Base-by-base conservation (phyloP, 2,113 vertebrate genomes). In the Rhynchomys soricoides region DNA sequence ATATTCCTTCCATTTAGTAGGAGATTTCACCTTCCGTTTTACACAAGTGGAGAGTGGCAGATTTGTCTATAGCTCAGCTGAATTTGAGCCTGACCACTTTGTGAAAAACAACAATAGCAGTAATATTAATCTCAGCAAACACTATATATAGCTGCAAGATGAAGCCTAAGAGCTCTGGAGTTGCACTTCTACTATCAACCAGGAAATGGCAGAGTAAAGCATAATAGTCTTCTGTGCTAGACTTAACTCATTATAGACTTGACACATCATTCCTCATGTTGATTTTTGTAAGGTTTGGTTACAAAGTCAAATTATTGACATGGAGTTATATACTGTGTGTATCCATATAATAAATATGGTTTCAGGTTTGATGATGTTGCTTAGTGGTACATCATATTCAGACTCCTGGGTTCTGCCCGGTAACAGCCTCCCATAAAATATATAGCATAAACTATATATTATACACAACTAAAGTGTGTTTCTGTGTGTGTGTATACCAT, bases 141-240 rank as follows among this genome's bases (percentile, higher is more conserved):
- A 40, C 13, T 4, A 11, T 16, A 55, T 4, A 11, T 16, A 55
- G 48, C 31, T 45, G 26, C 45, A 64, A 89, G 73, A 75, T 15
- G 17, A 78, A 71, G 22, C 24, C 4, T 13, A 17, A 45, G 4
- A 11, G 21, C 57, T 9, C 52, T 77, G 64, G 37, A 85, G 19
- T 6, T 88, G 85, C 40, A 85, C 16, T 96, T 88, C 64, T 52
- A 6, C 0, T 55, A 17, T 10, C 75, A 16, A 85, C 77, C 97
- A 97, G 96, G 52, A 97, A 96, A 93, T 96, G 97, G 95, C 94
- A 94, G 48, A 93, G n/a, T 40, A 68, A 89, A 86, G 89, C 62
- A 31, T 12, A 57, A 9, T 19, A 55, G 83, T 89, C n/a, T 12
- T 81, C 59, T 74, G 1, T 16, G 79, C 1, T 45, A 26, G 16